Evolutionary conservation across 2,113 vertebrate genomes (phyloP), one percentile per base, ranked within the genome.

Genomic region (Corythaeola cristata): DNA sequence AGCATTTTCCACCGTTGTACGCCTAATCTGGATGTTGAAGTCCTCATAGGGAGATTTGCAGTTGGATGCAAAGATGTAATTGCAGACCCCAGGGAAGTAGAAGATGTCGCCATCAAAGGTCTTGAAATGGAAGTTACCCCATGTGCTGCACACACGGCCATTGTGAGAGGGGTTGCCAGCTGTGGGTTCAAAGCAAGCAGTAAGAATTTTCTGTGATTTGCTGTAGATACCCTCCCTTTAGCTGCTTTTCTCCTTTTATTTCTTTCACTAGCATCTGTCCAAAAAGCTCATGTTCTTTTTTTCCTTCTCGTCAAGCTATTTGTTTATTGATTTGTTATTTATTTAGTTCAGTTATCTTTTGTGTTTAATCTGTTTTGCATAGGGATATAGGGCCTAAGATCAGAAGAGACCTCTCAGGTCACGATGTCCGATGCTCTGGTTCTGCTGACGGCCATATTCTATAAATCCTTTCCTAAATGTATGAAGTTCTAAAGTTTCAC

Each of bases 81-180:
- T 99, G 96, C 99, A 99, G 91, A 95, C 81, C 21, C 99, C 99
- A 6, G 98, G 98, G 80, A 99, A 98, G 86, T 97, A 98, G 97
- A 98, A 99, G 75, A 99, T 35, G 35, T 98, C 97, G 5, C 99
- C 99, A 0, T 99, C 99, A 35, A 99, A 99, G 56, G 98, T 99
- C 97, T 99, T 99, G 96, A 98, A 99, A 97, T 99, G 98, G 95
- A 97, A 99, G 95, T 99, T 98, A 1, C 99, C 99, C 99, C 99
- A 99, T 1, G 99, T 99, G 90, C 99, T 99, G 97, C 99, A 99
- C 16, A 99, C 98, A 37, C 96, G 98, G 27, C 97, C 97, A 4
- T 98, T 98, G 96, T 99, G 99, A 35, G 93, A 97, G 2, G 97
- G 92, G 47, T 95, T 98, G 89, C 95, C 93, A 79, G 98, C 99